phyloP scores from a whole-genome alignment of 2,888 invertebrate species.

The Eupithecia abbreviata region DNA sequence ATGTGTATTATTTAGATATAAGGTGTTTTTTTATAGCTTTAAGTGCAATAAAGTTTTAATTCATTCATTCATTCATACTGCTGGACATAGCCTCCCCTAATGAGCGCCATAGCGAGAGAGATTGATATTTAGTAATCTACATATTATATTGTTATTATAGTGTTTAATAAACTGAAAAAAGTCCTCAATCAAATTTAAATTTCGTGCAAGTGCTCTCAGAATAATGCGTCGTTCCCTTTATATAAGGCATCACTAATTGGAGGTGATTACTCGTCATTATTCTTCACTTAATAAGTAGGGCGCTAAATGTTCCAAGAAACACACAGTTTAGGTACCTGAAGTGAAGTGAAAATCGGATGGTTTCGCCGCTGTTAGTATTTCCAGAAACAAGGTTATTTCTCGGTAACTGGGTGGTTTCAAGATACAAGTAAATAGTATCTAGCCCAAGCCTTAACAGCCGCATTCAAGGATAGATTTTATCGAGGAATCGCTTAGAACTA shows the following conservation, averaged over 20 bases:
- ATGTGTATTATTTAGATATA: no score
- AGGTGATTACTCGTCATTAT: constrained; percentile 12
- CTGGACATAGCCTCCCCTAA: no score
- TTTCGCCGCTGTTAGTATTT: background rate
- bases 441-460: background rate
- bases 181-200: constrained; percentile 10
- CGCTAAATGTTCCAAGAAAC: background rate
- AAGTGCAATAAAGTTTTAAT: no score
- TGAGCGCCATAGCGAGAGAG: no score
- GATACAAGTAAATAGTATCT: background rate
- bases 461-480: background rate
- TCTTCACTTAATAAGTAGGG: constrained; percentile 7
- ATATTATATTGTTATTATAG: no score
- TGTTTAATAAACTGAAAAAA: no score
- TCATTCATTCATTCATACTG: no score
- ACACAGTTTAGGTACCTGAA: background rate
- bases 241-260: constrained; percentile 9
- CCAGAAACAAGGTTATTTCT: background rate
- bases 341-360: background rate
- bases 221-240: background rate
- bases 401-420: background rate
- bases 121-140: no score
- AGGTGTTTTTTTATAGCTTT: no score
- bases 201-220: constrained; percentile 6
- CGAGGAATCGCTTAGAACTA: no score